phyloP scores from a whole-genome alignment of 2,113 vertebrate species.

The Paramormyrops kingsleyae region DNA sequence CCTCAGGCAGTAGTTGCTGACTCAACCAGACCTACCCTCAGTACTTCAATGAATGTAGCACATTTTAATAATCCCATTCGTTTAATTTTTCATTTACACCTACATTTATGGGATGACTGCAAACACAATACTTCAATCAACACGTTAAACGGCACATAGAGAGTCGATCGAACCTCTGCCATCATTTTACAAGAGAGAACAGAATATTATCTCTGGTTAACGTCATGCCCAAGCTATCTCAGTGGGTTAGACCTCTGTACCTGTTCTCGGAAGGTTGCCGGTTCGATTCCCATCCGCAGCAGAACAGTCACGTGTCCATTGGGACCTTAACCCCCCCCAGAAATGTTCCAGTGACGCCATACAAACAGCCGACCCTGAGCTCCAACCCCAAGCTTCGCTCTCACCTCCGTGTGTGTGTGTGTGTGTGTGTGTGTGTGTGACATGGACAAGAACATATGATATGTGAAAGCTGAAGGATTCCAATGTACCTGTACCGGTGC shows the following conservation, averaged over 20 bases:
- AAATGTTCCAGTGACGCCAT: background rate
- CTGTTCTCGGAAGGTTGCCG: background rate
- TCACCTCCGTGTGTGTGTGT: background rate
- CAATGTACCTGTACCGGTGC: background rate
- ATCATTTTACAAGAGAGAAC: background rate
- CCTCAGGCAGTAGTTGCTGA: background rate
- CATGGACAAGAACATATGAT: background rate
- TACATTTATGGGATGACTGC: background rate
- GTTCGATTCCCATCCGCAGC: background rate
- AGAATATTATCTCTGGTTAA: background rate
- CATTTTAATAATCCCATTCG: background rate
- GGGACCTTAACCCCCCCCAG: background rate
- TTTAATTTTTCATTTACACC: background rate
- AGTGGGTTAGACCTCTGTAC: background rate
- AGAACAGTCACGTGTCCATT: background rate
- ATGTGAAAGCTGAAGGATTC: background rate
- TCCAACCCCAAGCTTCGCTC: background rate
- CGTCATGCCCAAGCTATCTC: too few species aligned
- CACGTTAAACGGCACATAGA: background rate
- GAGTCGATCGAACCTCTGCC: background rate
- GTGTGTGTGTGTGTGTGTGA: background rate
- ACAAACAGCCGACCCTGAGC: too few species aligned
- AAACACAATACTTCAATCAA: background rate
- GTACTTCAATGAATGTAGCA: background rate
- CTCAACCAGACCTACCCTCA: background rate